Conservation (phyloP, 1,140 invertebrate species). For the Limonius californicus region DNA sequence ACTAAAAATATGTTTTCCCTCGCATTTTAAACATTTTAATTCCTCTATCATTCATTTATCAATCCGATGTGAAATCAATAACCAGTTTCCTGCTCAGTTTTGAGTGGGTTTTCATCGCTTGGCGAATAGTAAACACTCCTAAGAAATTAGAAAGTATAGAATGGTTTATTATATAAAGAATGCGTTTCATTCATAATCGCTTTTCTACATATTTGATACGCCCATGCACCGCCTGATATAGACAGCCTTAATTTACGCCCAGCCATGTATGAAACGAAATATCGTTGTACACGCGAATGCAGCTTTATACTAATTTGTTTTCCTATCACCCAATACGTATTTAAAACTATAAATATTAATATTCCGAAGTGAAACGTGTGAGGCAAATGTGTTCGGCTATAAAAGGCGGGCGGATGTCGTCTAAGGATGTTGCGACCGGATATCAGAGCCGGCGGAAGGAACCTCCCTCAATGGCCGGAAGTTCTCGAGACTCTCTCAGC, state of each 20-base stretch:
- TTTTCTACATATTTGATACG: neutral
- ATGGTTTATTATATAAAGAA: constrained; percentile 11
- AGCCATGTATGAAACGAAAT: neutral
- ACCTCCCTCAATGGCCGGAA: constrained; percentile 18
- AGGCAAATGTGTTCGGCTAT: constrained; percentile 6
- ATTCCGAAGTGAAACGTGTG: constrained; percentile 4
- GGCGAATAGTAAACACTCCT: neutral
- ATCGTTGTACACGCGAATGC: neutral
- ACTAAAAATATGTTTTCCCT: constrained; percentile 31
- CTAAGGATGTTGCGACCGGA: constrained; percentile 15
- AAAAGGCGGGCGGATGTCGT: constrained; percentile 15
- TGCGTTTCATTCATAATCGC: constrained; percentile 9
- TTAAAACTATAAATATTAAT: neutral
- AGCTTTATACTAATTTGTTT: no score
- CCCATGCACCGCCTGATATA: neutral
- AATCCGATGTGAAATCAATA: neutral
- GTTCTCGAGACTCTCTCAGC: constrained; percentile 14
- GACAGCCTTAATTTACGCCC: neutral
- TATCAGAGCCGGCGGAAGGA: constrained; percentile 15
- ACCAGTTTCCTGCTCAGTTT: constrained; percentile 4
- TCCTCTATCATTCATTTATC: neutral
- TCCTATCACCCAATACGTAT: neutral
- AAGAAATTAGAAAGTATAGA: constrained; percentile 17
- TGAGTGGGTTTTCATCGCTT: neutral
- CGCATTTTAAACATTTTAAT: constrained; percentile 10